Conservation (phyloP, 2,888 invertebrate species). For the Rhodophaea formosa region DNA sequence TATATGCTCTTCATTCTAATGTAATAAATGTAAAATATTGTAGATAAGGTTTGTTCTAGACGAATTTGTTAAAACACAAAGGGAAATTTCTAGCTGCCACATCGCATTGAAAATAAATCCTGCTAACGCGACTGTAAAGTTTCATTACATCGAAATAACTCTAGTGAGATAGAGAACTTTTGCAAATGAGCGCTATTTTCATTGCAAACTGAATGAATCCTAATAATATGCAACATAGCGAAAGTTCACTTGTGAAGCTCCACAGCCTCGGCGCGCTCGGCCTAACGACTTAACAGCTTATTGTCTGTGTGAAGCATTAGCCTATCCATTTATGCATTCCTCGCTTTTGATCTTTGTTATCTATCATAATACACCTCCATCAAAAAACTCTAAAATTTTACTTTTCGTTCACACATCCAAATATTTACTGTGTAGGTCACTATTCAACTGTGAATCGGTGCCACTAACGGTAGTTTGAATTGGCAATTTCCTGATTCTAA, state of each 20-base stretch:
- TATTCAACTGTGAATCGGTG: not conserved
- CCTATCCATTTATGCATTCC: slow-evolving; percentile 31
- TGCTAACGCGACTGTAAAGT: too few species aligned
- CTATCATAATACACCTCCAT: slow-evolving; percentile 18
- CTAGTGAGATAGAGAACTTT: not conserved
- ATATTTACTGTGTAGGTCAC: not conserved
- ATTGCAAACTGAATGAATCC: not conserved
- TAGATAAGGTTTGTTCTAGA: too few species aligned
- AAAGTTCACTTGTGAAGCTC: slow-evolving; percentile 34
- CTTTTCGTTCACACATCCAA: slow-evolving; percentile 4
- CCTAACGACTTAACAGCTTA: slow-evolving; percentile 44
- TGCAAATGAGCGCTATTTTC: not conserved
- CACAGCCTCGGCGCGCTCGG: slow-evolving; percentile 26
- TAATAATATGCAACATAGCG: slow-evolving; percentile 11
- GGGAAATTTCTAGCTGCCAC: too few species aligned
- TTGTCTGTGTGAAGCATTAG: slow-evolving; percentile 45
- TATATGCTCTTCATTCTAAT: too few species aligned
- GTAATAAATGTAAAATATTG: too few species aligned
- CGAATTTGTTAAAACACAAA: too few species aligned
- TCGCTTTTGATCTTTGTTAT: slow-evolving; percentile 2
- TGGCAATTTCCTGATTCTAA: slow-evolving; percentile 24
- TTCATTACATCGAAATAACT: too few species aligned
- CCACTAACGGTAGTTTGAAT: not conserved
- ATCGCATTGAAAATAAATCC: too few species aligned
- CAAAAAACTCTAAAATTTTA: not conserved